These are phyloP conservation scores for Argyrosomus japonicus DNA, from an alignment of 2,113 vertebrate genomes.

Conservation along the genomic window DNA sequence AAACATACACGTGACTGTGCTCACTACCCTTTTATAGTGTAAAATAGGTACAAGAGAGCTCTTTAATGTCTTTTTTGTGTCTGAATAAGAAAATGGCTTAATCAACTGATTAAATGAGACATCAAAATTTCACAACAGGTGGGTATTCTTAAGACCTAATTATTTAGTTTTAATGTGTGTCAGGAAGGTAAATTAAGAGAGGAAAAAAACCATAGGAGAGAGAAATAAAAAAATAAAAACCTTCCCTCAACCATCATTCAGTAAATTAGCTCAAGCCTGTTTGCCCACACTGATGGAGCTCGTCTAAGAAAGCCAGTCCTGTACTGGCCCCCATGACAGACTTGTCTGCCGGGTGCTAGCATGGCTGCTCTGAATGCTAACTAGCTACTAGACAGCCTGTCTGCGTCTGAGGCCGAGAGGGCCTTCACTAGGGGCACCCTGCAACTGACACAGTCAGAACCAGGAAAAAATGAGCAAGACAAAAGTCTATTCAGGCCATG, in stretches of 20 bases:
- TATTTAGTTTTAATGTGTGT: constrained; percentile 12
- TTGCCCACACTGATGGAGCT: constrained; percentile 7
- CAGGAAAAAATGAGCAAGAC: constrained; percentile 92
- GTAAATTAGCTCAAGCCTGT: constrained; percentile 31
- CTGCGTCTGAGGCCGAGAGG: constrained; percentile 83
- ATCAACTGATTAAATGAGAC: neutral
- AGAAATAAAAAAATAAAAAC: neutral
- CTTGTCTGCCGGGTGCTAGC: constrained; percentile 48
- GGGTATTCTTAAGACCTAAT: neutral
- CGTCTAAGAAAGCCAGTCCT: constrained; percentile 55
- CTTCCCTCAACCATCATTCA: constrained; percentile 8
- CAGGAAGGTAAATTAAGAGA: neutral
- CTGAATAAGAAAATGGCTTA: neutral
- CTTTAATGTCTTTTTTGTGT: neutral
- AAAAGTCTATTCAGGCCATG: constrained; percentile 96
- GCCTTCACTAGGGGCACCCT: constrained; percentile 89
- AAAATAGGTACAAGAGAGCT: neutral
- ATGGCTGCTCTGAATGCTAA: constrained; percentile 90
- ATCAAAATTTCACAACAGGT: neutral
- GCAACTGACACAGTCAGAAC: constrained; percentile 94
- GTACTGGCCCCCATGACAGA: constrained; percentile 39
- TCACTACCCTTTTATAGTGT: neutral
- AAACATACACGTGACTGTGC: neutral
- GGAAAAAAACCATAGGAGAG: neutral
- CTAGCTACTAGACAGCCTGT: constrained; percentile 87